Percentiles rank a stretch among this genome's conserved stretches.
Conservation (phyloP, 2,888 invertebrate species). For the Chalcis sispes region DNA sequence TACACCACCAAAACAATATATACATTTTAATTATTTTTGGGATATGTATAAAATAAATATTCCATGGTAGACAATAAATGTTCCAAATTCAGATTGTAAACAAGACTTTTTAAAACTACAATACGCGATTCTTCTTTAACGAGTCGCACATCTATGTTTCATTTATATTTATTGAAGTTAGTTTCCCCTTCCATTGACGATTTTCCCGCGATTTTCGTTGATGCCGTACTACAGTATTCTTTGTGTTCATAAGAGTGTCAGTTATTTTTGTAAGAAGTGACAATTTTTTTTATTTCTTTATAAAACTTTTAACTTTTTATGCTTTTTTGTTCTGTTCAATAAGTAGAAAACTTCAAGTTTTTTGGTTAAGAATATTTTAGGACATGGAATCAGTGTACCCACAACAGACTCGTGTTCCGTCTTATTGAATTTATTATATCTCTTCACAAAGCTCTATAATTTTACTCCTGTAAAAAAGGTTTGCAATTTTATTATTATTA, state of each 20-base stretch:
- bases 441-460: slow-evolving; percentile 6
- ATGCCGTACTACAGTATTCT: slow-evolving; percentile 24
- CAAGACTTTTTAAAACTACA: background rate
- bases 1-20: no score
- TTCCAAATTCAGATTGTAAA: slow-evolving; percentile 42
- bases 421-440: slow-evolving; percentile 37
- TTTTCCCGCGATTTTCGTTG: slow-evolving; percentile 61
- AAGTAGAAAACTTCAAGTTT: background rate
- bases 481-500: slow-evolving; percentile 2
- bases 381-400: slow-evolving; percentile 44
- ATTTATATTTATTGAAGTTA: background rate
- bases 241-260: slow-evolving; percentile 42
- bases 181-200: slow-evolving; percentile 40
- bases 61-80: slow-evolving; percentile 12
- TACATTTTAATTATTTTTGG: background rate
- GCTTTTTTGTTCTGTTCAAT: background rate
- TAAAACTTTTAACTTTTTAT: background rate
- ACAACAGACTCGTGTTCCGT: slow-evolving; percentile 41
- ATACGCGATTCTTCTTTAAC: background rate
- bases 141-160: slow-evolving; percentile 25
- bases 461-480: slow-evolving; percentile 35
- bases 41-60: background rate
- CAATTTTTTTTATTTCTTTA: background rate
- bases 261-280: slow-evolving; percentile 32
- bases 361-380: background rate